phyloP scores from a whole-genome alignment of 2,888 invertebrate genomes.

The Cryptus armator region DNA sequence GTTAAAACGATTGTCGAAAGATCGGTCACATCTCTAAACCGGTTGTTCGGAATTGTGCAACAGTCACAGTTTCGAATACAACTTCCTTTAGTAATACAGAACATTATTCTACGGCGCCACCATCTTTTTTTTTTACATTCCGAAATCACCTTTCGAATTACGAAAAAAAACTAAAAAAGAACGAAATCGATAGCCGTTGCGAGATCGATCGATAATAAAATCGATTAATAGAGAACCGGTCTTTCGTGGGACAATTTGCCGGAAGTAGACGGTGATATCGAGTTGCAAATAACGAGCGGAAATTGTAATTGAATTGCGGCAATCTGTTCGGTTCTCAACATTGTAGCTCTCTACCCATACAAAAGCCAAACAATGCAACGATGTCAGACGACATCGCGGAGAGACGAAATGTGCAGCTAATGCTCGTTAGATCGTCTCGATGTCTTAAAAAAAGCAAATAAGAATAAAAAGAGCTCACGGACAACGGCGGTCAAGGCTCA shows the following conservation, averaged over 20 bases:
- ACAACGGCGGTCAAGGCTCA: constrained; percentile 35
- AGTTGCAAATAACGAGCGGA: constrained; percentile 53
- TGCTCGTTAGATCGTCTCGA: neutral
- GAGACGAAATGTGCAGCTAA: too few species aligned
- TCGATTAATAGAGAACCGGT: neutral
- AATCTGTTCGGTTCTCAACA: constrained; percentile 18
- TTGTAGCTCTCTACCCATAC: neutral
- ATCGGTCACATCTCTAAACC: constrained; percentile 24
- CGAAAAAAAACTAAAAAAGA: neutral
- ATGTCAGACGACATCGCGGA: too few species aligned
- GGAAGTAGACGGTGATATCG: constrained; percentile 19
- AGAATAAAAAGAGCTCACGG: neutral
- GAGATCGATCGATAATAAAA: neutral
- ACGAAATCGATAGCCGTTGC: neutral
- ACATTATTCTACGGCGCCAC: neutral
- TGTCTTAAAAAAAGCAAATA: neutral
- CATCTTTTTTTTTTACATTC: neutral
- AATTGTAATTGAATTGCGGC: constrained; percentile 53
- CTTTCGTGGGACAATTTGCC: neutral
- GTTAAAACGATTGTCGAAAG: constrained; percentile 18
- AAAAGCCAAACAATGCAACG: neutral
- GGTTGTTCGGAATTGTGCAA: constrained; percentile 14
- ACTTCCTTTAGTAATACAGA: neutral
- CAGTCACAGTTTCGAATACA: neutral
- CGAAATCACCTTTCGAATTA: neutral